Base-by-base conservation (phyloP, 2,797 vertebrate genomes). In the Pogoniulus pusillus region DNA sequence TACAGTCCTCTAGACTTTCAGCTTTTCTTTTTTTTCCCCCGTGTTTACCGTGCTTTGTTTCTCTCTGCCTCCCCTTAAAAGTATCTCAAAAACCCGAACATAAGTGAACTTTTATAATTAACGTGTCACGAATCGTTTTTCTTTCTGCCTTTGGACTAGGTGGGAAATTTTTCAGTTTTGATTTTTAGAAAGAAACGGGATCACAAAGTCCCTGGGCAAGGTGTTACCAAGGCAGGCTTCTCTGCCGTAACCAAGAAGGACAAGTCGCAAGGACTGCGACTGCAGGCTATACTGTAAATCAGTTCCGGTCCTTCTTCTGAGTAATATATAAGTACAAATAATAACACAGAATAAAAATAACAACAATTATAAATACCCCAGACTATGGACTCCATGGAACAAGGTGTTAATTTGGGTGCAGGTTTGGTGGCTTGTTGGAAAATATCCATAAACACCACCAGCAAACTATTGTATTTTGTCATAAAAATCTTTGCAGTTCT, bases 11-110 rank as follows among this genome's bases (percentile, higher is more conserved):
- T 72, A 91, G 89, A 86, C 80, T 89, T 94, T 91, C 84, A 91
- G 78, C 16, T 96, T 88, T 93, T 87, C 96, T 89, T 26, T 86
- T 93, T 87, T 96, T 88, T 26, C n/a, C n/a, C n/a, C n/a, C 93
- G 66, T 94, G 86, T 93, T 70, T 85, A 65, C 81, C 14, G 32
- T 93, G 82, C 43, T 96, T 92, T 93, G 27, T 85, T 58, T 19
- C 15, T 29, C 49, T 6, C 10, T 49, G 47, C 47, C 47, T 27
- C 3, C 12, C 18, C 45, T 29, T 65, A 88, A 70, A 91, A 72
- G 29, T 35, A 49, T 45, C 29, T 76, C 15, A 82, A 16, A 29
- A 26, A 51, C 15, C 3, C n/a, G 90, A 84, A 74, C 41, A 71
- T 73, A 79, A 72, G 13, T 45, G 16, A 85, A 89, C 37, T 87